phyloP scores from a whole-genome alignment of 1,140 invertebrate genomes.

The Drepana arcuata region DNA sequence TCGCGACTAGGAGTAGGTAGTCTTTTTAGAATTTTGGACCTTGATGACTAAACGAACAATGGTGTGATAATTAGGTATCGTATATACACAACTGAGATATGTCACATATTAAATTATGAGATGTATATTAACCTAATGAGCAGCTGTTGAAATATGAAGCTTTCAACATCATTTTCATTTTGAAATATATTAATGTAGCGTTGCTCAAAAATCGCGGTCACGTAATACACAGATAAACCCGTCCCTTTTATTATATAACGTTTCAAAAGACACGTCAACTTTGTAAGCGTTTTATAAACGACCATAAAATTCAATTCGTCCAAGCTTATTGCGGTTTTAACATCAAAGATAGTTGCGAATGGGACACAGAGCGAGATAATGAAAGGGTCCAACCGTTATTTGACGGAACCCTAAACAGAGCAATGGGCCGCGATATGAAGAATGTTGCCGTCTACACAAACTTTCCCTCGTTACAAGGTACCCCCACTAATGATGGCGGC shows the following conservation, averaged over 20 bases:
- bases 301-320: constrained; percentile 25
- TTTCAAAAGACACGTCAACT: constrained; percentile 19
- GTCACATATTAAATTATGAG: too few species aligned
- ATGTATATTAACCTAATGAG: too few species aligned
- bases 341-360: constrained; percentile 35
- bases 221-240: constrained; percentile 15
- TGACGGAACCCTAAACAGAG: constrained; percentile 31
- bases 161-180: too few species aligned
- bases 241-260: constrained; percentile 8
- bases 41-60: too few species aligned
- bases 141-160: too few species aligned
- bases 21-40: too few species aligned
- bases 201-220: constrained; percentile 9
- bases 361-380: constrained; percentile 27
- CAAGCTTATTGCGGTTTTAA: constrained; percentile 25
- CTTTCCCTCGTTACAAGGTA: constrained; percentile 34
- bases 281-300: constrained; percentile 21
- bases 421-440: constrained; percentile 37
- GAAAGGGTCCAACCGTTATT: constrained; percentile 24
- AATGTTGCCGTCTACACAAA: constrained; percentile 31
- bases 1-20: too few species aligned
- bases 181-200: too few species aligned
- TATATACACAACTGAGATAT: too few species aligned
- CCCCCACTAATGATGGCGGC: constrained; percentile 47
- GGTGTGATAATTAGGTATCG: too few species aligned